Base-by-base conservation (phyloP, 2,797 vertebrate genomes). In the Buphagus erythrorhynchus region DNA sequence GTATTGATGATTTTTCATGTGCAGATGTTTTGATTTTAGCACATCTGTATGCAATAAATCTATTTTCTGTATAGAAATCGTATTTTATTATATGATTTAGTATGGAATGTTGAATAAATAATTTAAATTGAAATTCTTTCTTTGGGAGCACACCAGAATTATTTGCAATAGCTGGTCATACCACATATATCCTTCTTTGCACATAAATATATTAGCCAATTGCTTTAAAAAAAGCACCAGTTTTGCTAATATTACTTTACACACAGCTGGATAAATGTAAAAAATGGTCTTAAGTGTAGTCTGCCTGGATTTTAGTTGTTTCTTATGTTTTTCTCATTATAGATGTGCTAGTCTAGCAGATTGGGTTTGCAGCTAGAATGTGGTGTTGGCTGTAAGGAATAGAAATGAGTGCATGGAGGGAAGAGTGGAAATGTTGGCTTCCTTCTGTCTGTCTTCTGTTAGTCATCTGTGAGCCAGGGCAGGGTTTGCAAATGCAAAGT, bases 21-120 rank as follows among this genome's bases (percentile, higher is more conserved):
- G 86, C 96, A 97, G 94, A 97, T 98, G 97, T 97, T 97, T 96
- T 80, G 87, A 88, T 91, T 91, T 93, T 97, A 95, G 88, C 94
- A 96, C 97, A 97, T 98, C 98, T 98, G 97, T 71, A 71, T 97
- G 95, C 88, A 97, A 97, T 97, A 97, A 97, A 96, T 95, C 95
- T 79, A 93, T 95, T 94, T 96, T 97, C 97, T 93, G 76, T 94
- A 92, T 96, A 96, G 97, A 95, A 93, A 93, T 38, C n/a, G 67
- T 88, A 95, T 97, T 98, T 98, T 97, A 97, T 97, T 96, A 96
- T 97, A 92, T 93, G 96, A 97, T 97, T 98, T 97, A 89, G 95
- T 89, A 96, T 95, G 95, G 97, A 97, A 96, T 95, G 97, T 96
- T 97, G 94, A 97, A 97, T 98, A 97, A 98, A 98, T 97, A 97